Conservation (phyloP, 2,113 vertebrate genomes). For the Miniopterus natalensis region DNA sequence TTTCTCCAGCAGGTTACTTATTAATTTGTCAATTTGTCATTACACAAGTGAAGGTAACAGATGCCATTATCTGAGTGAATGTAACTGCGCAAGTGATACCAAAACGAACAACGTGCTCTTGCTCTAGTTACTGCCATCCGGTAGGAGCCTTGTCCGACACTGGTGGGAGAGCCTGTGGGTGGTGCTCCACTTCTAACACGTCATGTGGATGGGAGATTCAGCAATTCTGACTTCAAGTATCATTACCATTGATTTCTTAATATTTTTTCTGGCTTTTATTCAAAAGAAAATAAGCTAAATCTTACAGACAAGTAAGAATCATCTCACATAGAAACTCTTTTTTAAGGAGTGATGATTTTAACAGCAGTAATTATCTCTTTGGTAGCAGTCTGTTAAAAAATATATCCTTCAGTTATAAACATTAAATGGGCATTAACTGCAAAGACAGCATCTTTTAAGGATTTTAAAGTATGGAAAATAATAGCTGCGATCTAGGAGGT, state of each 20-base stretch:
- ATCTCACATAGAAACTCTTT: neutral
- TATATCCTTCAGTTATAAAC: constrained; percentile 41
- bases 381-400: neutral
- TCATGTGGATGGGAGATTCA: neutral
- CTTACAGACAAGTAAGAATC: neutral
- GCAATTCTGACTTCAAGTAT: neutral
- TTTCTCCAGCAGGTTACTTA: neutral
- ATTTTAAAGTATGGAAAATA: constrained; percentile 48
- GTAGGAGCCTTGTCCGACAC: neutral
- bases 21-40: constrained; percentile 46
- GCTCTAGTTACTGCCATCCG: neutral
- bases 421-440: neutral
- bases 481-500: constrained; percentile 13
- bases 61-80: neutral
- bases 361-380: neutral
- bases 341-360: constrained; percentile 30
- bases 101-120: neutral
- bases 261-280: neutral
- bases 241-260: constrained; percentile 33
- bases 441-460: neutral
- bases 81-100: neutral
- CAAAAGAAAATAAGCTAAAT: constrained; percentile 39
- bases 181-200: neutral
- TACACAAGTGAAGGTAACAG: neutral
- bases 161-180: neutral